Evolutionary conservation across 1,140 invertebrate species (phyloP).

Genomic region (Drosophila obscura): DNA sequence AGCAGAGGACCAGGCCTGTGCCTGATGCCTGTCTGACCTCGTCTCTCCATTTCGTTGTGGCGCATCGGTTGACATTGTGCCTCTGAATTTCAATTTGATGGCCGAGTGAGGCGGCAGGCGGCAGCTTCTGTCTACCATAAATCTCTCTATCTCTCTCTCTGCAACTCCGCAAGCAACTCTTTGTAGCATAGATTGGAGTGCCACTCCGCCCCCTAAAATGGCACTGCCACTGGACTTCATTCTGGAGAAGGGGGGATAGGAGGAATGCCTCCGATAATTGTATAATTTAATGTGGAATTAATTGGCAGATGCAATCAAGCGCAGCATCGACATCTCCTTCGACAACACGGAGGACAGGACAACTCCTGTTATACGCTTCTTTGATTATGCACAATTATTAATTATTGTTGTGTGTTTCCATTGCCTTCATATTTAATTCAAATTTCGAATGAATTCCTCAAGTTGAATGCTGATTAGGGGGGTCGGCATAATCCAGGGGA

Average conservation of each 20-base stretch:
- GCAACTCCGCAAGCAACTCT: too few species aligned
- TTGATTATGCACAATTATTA: conserved; percentile 49
- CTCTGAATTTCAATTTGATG: conserved; percentile 75
- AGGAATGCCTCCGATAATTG: conserved; percentile 29
- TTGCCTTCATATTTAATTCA: too few species aligned
- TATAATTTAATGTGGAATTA: conserved; percentile 55
- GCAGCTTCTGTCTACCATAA: conserved; percentile 67
- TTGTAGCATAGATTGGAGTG: conserved; percentile 23
- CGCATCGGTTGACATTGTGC: conserved; percentile 73
- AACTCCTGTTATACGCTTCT: conserved; percentile 29
- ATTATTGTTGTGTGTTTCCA: conserved; percentile 11
- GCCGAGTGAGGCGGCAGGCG: conserved; percentile 30
- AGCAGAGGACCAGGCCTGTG: conserved; percentile 12
- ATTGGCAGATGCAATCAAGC: conserved; percentile 50
- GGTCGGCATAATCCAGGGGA: too few species aligned
- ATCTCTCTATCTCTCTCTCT: conserved; percentile 58
- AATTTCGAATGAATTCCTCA: conserved; percentile 1
- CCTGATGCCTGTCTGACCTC: conserved; percentile 42
- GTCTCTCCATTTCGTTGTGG: conserved; percentile 4
- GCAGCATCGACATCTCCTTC: background rate
- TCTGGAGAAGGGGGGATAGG: background rate
- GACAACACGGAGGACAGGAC: background rate
- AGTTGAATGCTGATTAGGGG: conserved; percentile 15
- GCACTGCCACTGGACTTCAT: conserved; percentile 9
- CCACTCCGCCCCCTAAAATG: conserved; percentile 23